Evolutionary conservation across 2,113 vertebrate species (phyloP), one percentile per base, ranked within the genome.

Genomic region (Oxyura jamaicensis): DNA sequence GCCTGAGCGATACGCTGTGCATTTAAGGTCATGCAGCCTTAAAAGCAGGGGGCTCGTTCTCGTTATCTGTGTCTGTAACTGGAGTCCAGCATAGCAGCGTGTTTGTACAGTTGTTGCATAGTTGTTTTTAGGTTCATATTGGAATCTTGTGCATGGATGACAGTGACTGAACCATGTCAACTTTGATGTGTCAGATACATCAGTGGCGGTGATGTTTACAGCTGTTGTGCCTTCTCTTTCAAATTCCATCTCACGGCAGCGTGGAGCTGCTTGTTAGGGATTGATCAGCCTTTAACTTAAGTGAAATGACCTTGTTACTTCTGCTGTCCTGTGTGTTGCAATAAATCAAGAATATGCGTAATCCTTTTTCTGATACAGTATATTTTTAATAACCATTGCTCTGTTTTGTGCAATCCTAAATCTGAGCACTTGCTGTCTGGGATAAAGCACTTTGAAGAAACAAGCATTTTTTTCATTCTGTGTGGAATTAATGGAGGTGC

Each of bases 21-120:
- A 3, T 73, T 77, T 93, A 73, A 91, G 94, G 95, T 95, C 96
- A 85, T 14, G 52, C 41, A 41, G 50, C 86, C 69, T 88, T 71
- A 76, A 84, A 88, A 88, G 80, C 59, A n/a, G 59, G 20, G 65
- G 48, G 80, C 72, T 80, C 0, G 0, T 2, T 79, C 84, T 63
- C 78, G 71, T 90, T 39, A 39, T 56, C 84, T 93, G 67, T 59
- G 2, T 88, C 77, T 72, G 92, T 94, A 94, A 94, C 72, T 52
- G 7, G 76, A 96, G 58, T 68, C 74, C 2, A 1, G 68, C 63
- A 12, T 48, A 66, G 67, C 28, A 5, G 75, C 3, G 0, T 97
- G 97, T 98, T 97, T 97, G 83, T 94, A 73, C 97, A 98, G 98
- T 98, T 98, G 97, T 78, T 96, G 80, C 82, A 80, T 92, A 75